Base-by-base conservation (phyloP, 2,888 invertebrate species). In the Drosophila tanythrix region DNA sequence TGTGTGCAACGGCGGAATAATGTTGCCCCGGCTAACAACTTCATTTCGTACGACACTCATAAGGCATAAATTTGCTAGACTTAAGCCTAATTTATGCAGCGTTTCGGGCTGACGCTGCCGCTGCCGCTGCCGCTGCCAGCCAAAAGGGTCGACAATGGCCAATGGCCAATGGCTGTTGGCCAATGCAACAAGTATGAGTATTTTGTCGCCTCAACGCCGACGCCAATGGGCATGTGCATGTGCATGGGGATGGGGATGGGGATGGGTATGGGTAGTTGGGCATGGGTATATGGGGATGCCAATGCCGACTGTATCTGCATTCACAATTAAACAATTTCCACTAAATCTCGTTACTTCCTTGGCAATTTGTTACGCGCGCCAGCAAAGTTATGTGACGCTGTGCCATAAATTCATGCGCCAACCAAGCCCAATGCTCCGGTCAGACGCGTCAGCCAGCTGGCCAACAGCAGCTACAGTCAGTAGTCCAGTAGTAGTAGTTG, bases 1-100 rank as follows among this genome's bases (percentile, higher is more conserved):
- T 57, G 15, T 36, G 25, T 33, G 35, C 61, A 50, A 53, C 50
- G 55, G 31, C 60, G 79, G 70, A 81, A 92, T 92, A 88, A 92
- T 92, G 92, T 92, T 92, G 91, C 84, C 89, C 87, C 81, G 83
- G 90, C 91, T 92, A 92, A 92, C 92, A 92, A 92, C 92, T 92
- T 92, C 93, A 92, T 92, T 92, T 89, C 87, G 87, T 87, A 83
- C 73, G 90, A 88, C 89, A 90, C 83, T 88, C 86, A 86, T 90
- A 89, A 90, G 90, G 91, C 92, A 92, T 91, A 91, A 91, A 91
- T 91, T 91, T 90, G 87, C 92, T 89, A 90, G 87, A 92, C 83
- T 89, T 90, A 91, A 91, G 91, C 88, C 90, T 91, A 92, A 91
- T 92, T 91, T 91, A 91, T 91, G 91, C 91, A 82, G 79, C 80